A percentile compares a stretch with the other conserved stretches of the same genome.
These are phyloP conservation scores for Apteryx owenii DNA, from an alignment of 2,113 vertebrate species.

Conservation along the genomic window DNA sequence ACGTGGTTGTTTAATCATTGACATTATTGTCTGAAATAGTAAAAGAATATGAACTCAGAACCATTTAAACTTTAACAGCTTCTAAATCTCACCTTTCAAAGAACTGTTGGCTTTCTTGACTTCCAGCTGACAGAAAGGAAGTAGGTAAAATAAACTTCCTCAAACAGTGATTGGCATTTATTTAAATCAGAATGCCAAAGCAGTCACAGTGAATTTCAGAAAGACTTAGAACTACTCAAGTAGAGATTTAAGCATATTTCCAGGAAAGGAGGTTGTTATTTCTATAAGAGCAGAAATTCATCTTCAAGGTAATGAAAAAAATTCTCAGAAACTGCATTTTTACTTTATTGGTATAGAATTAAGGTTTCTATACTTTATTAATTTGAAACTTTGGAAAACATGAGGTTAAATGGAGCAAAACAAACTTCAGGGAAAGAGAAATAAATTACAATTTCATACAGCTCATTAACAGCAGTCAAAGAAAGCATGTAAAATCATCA, in stretches of 20 bases:
- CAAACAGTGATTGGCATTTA: background rate
- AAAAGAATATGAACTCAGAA: background rate
- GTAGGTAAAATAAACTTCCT: constrained; percentile 34
- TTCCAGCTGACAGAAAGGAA: constrained; percentile 54
- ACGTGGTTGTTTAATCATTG: background rate
- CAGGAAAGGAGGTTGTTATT: background rate
- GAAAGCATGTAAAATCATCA: background rate
- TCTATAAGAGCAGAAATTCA: background rate
- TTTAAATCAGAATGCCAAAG: background rate
- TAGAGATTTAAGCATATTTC: background rate
- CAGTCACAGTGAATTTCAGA: background rate
- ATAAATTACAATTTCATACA: background rate
- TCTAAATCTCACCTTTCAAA: constrained; percentile 46
- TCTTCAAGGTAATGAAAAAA: background rate
- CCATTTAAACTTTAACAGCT: background rate
- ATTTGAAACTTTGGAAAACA: background rate
- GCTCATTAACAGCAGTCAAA: background rate
- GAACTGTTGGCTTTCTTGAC: background rate
- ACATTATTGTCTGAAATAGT: background rate
- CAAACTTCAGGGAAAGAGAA: background rate
- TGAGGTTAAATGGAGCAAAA: background rate
- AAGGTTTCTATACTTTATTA: background rate
- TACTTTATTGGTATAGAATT: background rate
- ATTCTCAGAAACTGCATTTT: background rate
- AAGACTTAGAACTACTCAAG: background rate